Evolutionary conservation across 2,797 vertebrate species (phyloP).

Genomic region (Rhinoraja longicauda): DNA sequence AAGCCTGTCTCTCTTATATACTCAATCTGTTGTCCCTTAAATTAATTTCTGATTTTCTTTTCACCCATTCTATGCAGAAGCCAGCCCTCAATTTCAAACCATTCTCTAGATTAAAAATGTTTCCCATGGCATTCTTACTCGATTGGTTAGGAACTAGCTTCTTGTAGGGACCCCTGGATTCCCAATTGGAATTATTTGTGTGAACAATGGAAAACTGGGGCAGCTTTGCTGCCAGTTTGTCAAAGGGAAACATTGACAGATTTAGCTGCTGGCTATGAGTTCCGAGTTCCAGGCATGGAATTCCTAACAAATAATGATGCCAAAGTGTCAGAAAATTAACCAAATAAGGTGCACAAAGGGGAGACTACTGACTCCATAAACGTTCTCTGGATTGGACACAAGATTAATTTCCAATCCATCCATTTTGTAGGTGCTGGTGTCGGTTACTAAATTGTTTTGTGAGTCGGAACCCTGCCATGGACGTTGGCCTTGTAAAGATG

Average conservation of each 20-base stretch:
- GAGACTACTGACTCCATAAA: not conserved
- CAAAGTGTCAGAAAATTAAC: not conserved
- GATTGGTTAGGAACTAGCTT: not conserved
- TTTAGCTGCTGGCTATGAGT: not conserved
- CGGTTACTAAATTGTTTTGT: not conserved
- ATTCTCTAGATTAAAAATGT: not conserved
- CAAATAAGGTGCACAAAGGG: not conserved
- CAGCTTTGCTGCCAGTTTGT: not conserved
- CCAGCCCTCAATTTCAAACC: not conserved
- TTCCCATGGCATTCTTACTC: not conserved
- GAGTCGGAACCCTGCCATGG: not conserved
- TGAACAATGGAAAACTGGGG: not conserved
- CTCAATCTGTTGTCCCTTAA: not conserved
- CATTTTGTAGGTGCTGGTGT: not conserved
- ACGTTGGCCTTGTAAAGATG: not conserved
- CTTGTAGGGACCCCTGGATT: not conserved
- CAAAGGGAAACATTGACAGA: not conserved
- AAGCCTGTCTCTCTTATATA: not conserved
- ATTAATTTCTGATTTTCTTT: not conserved
- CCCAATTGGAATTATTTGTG: not conserved
- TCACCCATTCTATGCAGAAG: not conserved
- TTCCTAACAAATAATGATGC: not conserved
- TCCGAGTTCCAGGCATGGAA: not conserved
- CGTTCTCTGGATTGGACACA: not conserved
- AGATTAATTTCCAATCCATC: not conserved